These are phyloP conservation scores for Sarotherodon lohbergeri DNA, from an alignment of 2,113 vertebrate species.

Conservation along the genomic window DNA sequence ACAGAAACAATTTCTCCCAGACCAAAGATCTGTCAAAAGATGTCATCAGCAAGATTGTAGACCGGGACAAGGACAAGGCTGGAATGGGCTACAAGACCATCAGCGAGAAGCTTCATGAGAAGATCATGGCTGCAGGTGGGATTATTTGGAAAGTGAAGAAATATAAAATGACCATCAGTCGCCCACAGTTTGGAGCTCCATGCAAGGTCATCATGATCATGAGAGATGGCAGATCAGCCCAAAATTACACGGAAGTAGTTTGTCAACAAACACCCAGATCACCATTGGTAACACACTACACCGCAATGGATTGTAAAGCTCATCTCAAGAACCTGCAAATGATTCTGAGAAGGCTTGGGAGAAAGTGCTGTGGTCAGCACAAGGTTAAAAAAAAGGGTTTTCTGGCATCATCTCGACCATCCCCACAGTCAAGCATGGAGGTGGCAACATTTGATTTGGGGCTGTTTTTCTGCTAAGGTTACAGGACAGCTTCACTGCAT, in stretches of 20 bases:
- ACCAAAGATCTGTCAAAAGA: not conserved
- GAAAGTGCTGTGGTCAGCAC: not conserved
- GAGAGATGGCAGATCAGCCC: too few species aligned
- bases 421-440: not conserved
- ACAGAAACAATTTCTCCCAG: not conserved
- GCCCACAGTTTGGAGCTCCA: too few species aligned
- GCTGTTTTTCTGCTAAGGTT: not conserved
- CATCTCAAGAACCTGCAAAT: not conserved
- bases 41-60: not conserved
- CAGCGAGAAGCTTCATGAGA: too few species aligned
- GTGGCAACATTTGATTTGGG: not conserved
- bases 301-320: not conserved
- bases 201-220: too few species aligned
- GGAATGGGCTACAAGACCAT: not conserved
- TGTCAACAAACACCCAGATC: too few species aligned
- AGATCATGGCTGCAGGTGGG: too few species aligned
- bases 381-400: not conserved
- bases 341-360: not conserved
- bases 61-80: not conserved
- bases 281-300: not conserved
- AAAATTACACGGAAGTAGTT: too few species aligned
- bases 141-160: too few species aligned
- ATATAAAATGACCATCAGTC: too few species aligned
- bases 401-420: not conserved
- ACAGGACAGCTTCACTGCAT: not conserved